These are phyloP conservation scores for Brachionus koreanus DNA, from an alignment of 1,140 invertebrate genomes.

Conservation along the genomic window DNA sequence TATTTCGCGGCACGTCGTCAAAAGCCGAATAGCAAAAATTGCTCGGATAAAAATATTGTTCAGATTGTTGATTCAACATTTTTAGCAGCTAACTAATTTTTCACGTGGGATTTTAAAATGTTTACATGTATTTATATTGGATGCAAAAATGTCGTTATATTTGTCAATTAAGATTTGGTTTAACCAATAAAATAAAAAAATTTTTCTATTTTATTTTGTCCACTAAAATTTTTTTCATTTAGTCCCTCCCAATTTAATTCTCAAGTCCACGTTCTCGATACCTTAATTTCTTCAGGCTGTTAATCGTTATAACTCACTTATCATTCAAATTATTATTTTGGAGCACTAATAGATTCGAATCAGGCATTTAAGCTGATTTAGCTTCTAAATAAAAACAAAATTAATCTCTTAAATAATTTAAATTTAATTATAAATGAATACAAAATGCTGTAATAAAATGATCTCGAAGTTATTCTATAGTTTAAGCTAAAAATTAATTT, in stretches of 20 bases:
- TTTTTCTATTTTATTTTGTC: background rate
- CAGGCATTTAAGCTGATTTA: background rate
- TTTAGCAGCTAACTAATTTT: background rate
- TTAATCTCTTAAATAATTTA: background rate
- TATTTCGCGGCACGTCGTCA: background rate
- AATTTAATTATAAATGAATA: background rate
- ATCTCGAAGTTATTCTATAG: background rate
- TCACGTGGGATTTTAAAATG: background rate
- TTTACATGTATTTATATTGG: slow-evolving; percentile 20
- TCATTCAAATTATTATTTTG: background rate
- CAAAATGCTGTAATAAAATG: background rate
- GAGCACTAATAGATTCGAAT: background rate
- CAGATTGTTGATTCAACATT: slow-evolving; percentile 22
- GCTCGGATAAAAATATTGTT: background rate
- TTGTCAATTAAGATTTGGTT: background rate
- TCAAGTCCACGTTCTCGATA: background rate
- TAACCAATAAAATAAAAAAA: background rate
- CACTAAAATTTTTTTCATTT: background rate
- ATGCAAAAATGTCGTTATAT: background rate
- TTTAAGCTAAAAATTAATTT: too few species aligned
- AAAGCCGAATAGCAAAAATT: background rate
- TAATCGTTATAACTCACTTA: background rate
- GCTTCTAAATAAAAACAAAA: background rate
- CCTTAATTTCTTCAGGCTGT: background rate
- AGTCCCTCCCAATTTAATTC: background rate